Percentiles rank a stretch among this genome's conserved stretches.
Evolutionary conservation across 2,113 vertebrate genomes (phyloP).

Genomic region (Phalacrocorax brasilianus): DNA sequence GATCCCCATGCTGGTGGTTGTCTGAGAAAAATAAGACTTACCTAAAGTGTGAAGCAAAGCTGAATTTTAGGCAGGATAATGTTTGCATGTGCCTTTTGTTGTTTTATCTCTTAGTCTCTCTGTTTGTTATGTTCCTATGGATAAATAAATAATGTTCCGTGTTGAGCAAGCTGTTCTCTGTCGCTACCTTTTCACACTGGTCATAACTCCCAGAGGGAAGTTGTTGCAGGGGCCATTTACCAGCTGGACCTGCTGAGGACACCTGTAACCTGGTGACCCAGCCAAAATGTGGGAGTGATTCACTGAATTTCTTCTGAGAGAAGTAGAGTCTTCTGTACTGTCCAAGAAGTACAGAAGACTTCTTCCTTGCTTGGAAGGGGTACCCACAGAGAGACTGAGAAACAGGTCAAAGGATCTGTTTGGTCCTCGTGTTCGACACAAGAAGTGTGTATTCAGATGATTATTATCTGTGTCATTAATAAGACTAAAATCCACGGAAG

Average conservation of each 20-base stretch:
- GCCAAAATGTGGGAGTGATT: neutral
- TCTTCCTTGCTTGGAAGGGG: neutral
- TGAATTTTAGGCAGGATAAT: neutral
- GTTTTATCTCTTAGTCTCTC: slow-evolving; percentile 20
- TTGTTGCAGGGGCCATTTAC: slow-evolving; percentile 1
- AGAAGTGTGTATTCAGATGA: neutral
- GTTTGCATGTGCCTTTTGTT: neutral
- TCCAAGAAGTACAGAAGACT: neutral
- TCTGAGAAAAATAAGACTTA: neutral
- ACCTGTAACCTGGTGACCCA: slow-evolving; percentile 61
- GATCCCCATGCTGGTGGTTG: neutral
- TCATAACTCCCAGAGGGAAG: slow-evolving; percentile 36
- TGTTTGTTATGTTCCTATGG: slow-evolving; percentile 49
- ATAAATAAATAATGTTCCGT: slow-evolving; percentile 50
- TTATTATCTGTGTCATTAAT: neutral
- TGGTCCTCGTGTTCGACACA: neutral
- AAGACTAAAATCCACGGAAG: neutral
- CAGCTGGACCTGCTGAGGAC: slow-evolving; percentile 56
- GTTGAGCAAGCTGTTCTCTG: slow-evolving; percentile 53
- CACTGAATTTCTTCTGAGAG: neutral
- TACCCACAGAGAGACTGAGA: neutral
- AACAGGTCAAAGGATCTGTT: neutral
- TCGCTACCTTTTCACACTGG: slow-evolving; percentile 55
- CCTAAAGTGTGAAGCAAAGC: neutral
- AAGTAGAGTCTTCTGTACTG: neutral